phyloP scores from a whole-genome alignment of 2,797 vertebrate genomes.

The Brotogeris chrysoptera region DNA sequence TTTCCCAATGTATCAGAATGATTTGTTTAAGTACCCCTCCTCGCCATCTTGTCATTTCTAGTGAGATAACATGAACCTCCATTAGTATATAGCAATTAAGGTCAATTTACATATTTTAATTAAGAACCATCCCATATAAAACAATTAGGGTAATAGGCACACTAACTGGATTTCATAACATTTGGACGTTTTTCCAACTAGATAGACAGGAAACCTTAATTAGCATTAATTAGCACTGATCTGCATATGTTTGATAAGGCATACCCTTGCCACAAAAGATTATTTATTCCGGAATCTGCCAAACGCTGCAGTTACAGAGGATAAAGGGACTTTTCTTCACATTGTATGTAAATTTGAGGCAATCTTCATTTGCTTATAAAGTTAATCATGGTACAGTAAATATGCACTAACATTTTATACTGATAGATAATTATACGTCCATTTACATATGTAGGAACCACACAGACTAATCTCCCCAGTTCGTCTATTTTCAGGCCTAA shows the following conservation, averaged over 20 bases:
- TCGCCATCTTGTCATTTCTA: conserved; percentile 83
- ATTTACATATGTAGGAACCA: conserved; percentile 66
- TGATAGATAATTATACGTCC: conserved; percentile 42
- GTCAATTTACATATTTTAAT: conserved; percentile 89
- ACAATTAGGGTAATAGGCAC: conserved; percentile 89
- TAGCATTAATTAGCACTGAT: conserved; percentile 92
- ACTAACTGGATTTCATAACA: conserved; percentile 90
- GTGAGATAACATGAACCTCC: conserved; percentile 85
- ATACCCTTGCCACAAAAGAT: conserved; percentile 86
- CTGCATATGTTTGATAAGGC: conserved; percentile 93
- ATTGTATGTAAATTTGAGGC: conserved; percentile 78
- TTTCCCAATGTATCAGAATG: conserved; percentile 79
- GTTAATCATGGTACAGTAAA: conserved; percentile 75
- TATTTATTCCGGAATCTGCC: conserved; percentile 85
- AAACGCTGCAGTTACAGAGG: conserved; percentile 79
- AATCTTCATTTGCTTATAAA: conserved; percentile 78
- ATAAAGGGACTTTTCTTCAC: conserved; percentile 78
- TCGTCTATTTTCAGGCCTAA: background rate
- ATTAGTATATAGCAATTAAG: conserved; percentile 89
- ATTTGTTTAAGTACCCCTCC: conserved; percentile 79
- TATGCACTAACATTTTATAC: conserved; percentile 47
- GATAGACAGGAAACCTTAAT: conserved; percentile 89
- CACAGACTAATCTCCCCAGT: conserved; percentile 42
- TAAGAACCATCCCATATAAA: conserved; percentile 89
- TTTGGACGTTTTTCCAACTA: conserved; percentile 88